These are phyloP conservation scores for Rhinoraja longicauda DNA, from an alignment of 2,797 vertebrate species.

Conservation along the genomic window DNA sequence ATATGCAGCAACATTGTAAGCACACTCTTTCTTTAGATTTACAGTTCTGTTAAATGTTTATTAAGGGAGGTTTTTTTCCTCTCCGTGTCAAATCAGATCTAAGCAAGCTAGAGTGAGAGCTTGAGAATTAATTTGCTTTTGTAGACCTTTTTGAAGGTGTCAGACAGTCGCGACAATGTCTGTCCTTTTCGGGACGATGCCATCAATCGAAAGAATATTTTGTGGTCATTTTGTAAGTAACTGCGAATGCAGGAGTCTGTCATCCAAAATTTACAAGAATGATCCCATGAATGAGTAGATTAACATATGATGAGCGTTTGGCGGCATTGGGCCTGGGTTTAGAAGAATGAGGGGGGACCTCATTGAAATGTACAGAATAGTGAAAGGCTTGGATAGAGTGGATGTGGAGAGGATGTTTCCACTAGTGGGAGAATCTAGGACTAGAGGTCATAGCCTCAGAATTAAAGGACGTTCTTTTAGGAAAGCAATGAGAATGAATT, in stretches of 20 bases:
- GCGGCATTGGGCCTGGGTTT: too few species aligned
- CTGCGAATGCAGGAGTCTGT: background rate
- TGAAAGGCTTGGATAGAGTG: too few species aligned
- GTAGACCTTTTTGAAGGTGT: constrained; percentile 41
- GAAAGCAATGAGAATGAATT: too few species aligned
- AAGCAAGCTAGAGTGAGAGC: constrained; percentile 44
- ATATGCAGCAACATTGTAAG: background rate
- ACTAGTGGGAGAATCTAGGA: too few species aligned
- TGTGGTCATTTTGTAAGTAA: background rate
- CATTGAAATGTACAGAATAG: too few species aligned
- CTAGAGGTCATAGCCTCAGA: too few species aligned
- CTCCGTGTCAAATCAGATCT: constrained; percentile 44
- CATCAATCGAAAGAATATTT: constrained; percentile 10
- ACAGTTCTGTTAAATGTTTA: constrained; percentile 50
- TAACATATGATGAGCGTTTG: too few species aligned
- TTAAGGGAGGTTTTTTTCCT: constrained; percentile 47
- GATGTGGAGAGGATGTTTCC: too few species aligned
- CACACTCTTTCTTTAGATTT: background rate
- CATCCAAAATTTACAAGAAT: too few species aligned
- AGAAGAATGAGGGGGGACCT: too few species aligned
- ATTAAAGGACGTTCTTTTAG: too few species aligned
- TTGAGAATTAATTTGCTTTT: constrained; percentile 41
- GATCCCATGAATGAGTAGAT: too few species aligned
- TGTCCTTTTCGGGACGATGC: background rate
- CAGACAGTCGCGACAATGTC: background rate